Percentiles rank a stretch among this genome's conserved stretches.
Conservation (phyloP, 2,113 vertebrate genomes). For the Neolamprologus sp. region DNA sequence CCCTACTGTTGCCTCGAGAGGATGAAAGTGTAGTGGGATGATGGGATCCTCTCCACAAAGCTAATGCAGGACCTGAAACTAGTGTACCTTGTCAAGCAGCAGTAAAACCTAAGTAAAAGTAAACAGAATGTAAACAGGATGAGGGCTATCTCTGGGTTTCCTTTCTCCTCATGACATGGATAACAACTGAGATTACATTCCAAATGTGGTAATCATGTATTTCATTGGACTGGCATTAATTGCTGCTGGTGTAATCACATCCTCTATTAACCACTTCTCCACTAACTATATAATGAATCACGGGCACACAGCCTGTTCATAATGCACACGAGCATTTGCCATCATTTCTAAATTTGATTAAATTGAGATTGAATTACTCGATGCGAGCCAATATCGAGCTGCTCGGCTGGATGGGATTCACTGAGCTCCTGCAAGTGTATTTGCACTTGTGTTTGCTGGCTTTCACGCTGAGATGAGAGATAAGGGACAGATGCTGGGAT, state of each 20-base stretch:
- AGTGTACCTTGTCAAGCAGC: background rate
- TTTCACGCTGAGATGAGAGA: slow-evolving; percentile 24
- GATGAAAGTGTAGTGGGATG: background rate
- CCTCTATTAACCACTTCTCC: slow-evolving; percentile 19
- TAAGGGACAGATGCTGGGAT: slow-evolving; percentile 55
- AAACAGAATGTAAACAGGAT: background rate
- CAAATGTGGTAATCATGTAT: slow-evolving; percentile 33
- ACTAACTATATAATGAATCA: slow-evolving; percentile 34
- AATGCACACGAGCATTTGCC: background rate
- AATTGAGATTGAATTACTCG: slow-evolving; percentile 27
- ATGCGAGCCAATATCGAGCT: background rate
- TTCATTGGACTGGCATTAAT: slow-evolving; percentile 41
- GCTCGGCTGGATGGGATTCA: background rate
- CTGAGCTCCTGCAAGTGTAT: background rate
- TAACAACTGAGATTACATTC: slow-evolving; percentile 19
- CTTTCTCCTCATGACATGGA: background rate
- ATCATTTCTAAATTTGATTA: slow-evolving; percentile 30
- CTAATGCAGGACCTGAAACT: slow-evolving; percentile 14
- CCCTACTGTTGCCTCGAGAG: background rate
- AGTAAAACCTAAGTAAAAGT: background rate
- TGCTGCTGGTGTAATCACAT: slow-evolving; percentile 31
- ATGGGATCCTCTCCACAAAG: background rate
- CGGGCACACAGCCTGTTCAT: background rate
- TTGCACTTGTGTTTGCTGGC: background rate
- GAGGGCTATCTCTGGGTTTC: background rate